phyloP scores from a whole-genome alignment of 1,140 invertebrate genomes.

The Drosophila parabipectinata region DNA sequence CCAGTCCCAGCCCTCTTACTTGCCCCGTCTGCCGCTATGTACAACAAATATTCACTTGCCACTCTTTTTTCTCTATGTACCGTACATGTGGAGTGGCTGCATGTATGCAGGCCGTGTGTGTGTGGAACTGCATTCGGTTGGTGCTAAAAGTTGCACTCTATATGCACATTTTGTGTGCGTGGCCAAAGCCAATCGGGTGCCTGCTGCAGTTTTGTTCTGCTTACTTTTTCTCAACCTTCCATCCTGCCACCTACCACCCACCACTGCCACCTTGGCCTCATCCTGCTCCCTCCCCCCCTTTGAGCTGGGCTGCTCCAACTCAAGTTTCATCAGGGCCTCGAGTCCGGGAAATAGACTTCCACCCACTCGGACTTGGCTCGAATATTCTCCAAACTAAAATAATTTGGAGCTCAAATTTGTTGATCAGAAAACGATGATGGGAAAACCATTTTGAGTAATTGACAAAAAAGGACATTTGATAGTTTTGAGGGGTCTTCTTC shows the following conservation, averaged over 20 bases:
- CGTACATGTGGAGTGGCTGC: constrained; percentile 2
- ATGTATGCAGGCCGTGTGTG: constrained; percentile 39
- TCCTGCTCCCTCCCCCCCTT: background rate
- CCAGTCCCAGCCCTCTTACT: no score
- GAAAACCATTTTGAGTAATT: constrained; percentile 40
- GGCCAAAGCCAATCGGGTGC: constrained; percentile 80
- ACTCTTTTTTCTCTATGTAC: constrained; percentile 63
- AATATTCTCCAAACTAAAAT: constrained; percentile 7
- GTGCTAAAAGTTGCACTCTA: constrained; percentile 83
- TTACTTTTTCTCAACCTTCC: constrained; percentile 53
- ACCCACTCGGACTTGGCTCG: constrained; percentile 27
- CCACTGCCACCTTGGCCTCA: background rate
- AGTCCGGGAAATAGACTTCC: constrained; percentile 17
- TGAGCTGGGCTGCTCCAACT: constrained; percentile 6
- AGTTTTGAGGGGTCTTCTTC: background rate
- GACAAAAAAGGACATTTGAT: constrained; percentile 27
- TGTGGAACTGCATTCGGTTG: constrained; percentile 81
- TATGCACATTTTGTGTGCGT: constrained; percentile 83
- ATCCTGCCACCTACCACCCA: no score
- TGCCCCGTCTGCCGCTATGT: constrained; percentile 51
- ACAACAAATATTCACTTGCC: constrained; percentile 76
- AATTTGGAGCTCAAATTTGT: constrained; percentile 20
- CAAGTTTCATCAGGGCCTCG: constrained; percentile 21
- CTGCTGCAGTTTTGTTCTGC: constrained; percentile 63
- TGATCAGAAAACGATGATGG: constrained; percentile 31